Evolutionary conservation across 2,797 vertebrate genomes (phyloP).

Genomic region (Onychomys leucogaster): DNA sequence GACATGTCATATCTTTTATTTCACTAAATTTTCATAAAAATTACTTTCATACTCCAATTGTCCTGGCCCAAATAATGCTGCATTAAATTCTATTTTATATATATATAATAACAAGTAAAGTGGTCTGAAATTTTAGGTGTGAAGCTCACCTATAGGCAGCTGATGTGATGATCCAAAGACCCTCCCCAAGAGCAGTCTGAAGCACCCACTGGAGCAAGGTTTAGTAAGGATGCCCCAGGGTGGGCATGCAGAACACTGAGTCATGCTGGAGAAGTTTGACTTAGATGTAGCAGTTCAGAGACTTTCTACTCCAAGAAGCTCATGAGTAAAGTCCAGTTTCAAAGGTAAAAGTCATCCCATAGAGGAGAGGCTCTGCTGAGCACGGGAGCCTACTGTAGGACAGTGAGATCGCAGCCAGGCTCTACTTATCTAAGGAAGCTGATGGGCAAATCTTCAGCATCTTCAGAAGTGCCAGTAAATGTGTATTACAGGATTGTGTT

Average conservation of each 20-base stretch:
- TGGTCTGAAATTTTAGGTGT: not conserved
- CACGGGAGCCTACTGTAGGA: not conserved
- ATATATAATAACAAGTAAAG: not conserved
- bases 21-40: conserved; percentile 56
- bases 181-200: not conserved
- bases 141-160: not conserved
- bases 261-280: not conserved
- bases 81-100: not conserved
- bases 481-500: not conserved
- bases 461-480: not conserved
- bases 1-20: conserved; percentile 18
- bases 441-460: conserved; percentile 29
- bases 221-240: not conserved
- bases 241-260: not conserved
- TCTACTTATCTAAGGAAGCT: conserved; percentile 5
- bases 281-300: conserved; percentile 1
- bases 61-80: not conserved
- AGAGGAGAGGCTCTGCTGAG: not conserved
- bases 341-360: not conserved
- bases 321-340: not conserved
- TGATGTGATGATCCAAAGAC: not conserved
- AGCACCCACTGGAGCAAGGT: not conserved
- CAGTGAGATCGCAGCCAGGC: not conserved
- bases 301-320: conserved; percentile 5
- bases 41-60: conserved; percentile 44